Conservation (phyloP, 2,797 vertebrate genomes). For the Enteromius radiatus region DNA sequence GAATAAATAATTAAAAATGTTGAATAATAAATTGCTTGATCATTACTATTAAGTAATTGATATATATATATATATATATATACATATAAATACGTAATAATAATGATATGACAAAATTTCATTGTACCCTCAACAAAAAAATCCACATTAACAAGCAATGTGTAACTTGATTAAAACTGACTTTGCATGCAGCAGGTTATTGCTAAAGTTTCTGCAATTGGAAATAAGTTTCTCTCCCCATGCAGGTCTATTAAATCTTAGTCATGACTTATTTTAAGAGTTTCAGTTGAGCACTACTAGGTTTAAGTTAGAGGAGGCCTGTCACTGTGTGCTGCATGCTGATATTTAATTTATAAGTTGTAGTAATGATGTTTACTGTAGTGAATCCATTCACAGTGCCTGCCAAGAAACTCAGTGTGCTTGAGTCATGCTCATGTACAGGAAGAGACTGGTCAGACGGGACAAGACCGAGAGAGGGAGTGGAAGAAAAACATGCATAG, state of each 20-base stretch:
- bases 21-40: too few relatives aligned
- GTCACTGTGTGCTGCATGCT: conserved; percentile 1
- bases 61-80: too few relatives aligned
- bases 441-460: not conserved
- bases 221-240: conserved; percentile 4
- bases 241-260: conserved; percentile 2
- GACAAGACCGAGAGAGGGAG: not conserved
- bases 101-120: too few relatives aligned
- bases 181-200: not conserved
- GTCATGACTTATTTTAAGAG: conserved; percentile 12
- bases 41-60: too few relatives aligned
- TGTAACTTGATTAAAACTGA: conserved; percentile 8
- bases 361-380: conserved; percentile 27
- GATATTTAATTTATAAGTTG: conserved; percentile 42
- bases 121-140: too few relatives aligned
- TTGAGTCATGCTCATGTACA: not conserved
- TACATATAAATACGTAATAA: too few relatives aligned
- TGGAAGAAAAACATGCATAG: not conserved
- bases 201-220: not conserved
- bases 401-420: not conserved
- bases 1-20: too few relatives aligned
- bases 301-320: not conserved
- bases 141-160: too few relatives aligned
- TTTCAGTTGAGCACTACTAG: not conserved
- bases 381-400: not conserved